Percentiles rank a stretch among this genome's conserved stretches.
Evolutionary conservation across 2,797 vertebrate species (phyloP).

Genomic region (Cyprinella venusta): DNA sequence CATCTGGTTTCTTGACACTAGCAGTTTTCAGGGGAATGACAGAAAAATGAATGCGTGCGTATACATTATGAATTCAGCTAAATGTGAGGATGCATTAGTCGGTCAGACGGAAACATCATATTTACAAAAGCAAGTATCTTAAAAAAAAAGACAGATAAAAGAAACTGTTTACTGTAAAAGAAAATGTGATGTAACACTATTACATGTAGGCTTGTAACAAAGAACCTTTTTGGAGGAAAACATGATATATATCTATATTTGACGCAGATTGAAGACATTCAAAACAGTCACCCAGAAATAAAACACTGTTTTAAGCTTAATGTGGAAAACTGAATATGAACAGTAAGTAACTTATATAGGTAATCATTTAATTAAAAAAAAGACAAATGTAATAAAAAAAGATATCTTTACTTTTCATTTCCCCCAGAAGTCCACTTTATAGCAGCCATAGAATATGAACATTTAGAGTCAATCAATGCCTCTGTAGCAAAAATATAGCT

Average conservation of each 20-base stretch:
- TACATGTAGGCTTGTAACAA: constrained; percentile 9
- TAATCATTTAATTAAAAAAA: neutral
- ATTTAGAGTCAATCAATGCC: constrained; percentile 49
- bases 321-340: constrained; percentile 18
- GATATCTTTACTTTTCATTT: neutral
- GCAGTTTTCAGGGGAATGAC: constrained; percentile 8
- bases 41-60: neutral
- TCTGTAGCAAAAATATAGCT: constrained; percentile 52
- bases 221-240: too few species aligned
- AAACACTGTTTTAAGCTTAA: constrained; percentile 42
- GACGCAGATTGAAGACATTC: constrained; percentile 31
- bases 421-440: constrained; percentile 61
- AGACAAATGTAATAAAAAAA: constrained; percentile 15
- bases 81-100: constrained; percentile 20
- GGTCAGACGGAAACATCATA: constrained; percentile 13
- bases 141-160: neutral
- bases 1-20: constrained; percentile 59
- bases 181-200: constrained; percentile 13
- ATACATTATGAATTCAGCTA: constrained; percentile 1
- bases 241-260: neutral
- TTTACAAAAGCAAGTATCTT: constrained; percentile 25
- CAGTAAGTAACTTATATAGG: neutral
- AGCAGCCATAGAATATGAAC: constrained; percentile 71
- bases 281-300: neutral
- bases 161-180: neutral